Evolutionary conservation across 2,888 invertebrate species (phyloP).

Genomic region (Bombyx huttoni): DNA sequence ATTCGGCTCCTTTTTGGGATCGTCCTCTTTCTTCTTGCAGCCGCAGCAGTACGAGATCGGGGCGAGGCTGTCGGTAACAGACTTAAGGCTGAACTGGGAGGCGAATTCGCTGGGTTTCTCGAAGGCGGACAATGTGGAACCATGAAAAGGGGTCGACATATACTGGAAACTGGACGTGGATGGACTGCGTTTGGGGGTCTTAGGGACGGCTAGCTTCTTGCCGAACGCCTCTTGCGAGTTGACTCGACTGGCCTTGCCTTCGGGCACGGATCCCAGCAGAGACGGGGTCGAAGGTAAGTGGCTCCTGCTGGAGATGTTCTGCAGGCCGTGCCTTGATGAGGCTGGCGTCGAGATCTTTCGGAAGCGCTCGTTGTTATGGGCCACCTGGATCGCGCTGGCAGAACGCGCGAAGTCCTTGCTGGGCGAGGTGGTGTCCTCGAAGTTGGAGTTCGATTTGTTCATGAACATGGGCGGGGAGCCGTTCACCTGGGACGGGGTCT

Average conservation of each 20-base stretch:
- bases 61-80: slow-evolving; percentile 72
- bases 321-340: slow-evolving; percentile 58
- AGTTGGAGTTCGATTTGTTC: slow-evolving; percentile 28
- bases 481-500: slow-evolving; percentile 30
- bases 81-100: slow-evolving; percentile 82
- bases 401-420: slow-evolving; percentile 72
- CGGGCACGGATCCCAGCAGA: slow-evolving; percentile 78
- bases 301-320: slow-evolving; percentile 73
- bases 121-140: slow-evolving; percentile 83
- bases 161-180: slow-evolving; percentile 88
- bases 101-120: slow-evolving; percentile 85
- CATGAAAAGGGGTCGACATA: slow-evolving; percentile 88
- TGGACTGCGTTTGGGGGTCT: slow-evolving; percentile 77
- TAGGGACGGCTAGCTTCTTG: slow-evolving; percentile 46
- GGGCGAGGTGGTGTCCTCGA: slow-evolving; percentile 27
- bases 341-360: slow-evolving; percentile 49
- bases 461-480: slow-evolving; percentile 50
- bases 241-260: slow-evolving; percentile 59
- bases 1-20: slow-evolving; percentile 50
- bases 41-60: slow-evolving; percentile 55
- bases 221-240: slow-evolving; percentile 50
- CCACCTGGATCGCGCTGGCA: slow-evolving; percentile 80
- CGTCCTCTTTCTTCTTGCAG: slow-evolving; percentile 40
- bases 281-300: slow-evolving; percentile 78
- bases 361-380: slow-evolving; percentile 46